Evolutionary conservation across 1,140 invertebrate species (phyloP).

Genomic region (Elysia chlorotica): DNA sequence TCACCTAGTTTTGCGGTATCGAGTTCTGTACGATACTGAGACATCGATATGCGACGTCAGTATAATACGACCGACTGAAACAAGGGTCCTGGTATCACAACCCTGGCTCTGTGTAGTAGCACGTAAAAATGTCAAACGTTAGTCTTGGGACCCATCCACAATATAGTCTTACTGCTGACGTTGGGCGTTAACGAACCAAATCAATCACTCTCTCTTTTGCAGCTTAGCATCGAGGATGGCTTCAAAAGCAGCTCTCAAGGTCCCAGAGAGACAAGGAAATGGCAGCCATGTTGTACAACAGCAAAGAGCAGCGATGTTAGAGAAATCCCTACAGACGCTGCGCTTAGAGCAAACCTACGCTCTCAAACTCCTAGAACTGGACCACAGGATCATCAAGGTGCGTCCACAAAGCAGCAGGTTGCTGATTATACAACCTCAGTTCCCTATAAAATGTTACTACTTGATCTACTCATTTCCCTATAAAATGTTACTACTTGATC

Average conservation of each 20-base stretch:
- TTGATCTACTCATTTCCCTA: too few relatives aligned
- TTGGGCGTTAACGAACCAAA: background rate
- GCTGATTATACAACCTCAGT: too few relatives aligned
- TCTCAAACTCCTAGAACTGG: slow-evolving; percentile 48
- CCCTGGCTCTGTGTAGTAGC: background rate
- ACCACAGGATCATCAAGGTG: slow-evolving; percentile 46
- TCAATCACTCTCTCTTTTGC: background rate
- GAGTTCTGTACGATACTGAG: too few relatives aligned
- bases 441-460: too few relatives aligned
- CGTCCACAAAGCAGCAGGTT: background rate
- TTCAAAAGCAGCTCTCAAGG: slow-evolving; percentile 8
- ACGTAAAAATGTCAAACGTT: background rate
- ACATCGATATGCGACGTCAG: too few relatives aligned
- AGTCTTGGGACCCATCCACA: background rate
- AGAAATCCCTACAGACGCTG: slow-evolving; percentile 49
- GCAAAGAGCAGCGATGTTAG: slow-evolving; percentile 51
- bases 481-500: too few relatives aligned
- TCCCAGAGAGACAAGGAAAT: slow-evolving; percentile 43
- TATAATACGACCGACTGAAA: too few relatives aligned
- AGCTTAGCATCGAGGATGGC: background rate
- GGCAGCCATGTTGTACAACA: slow-evolving; percentile 46
- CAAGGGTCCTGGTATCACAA: too few relatives aligned
- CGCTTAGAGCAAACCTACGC: slow-evolving; percentile 45
- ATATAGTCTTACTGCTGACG: background rate
- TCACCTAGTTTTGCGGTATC: too few relatives aligned